Conservation (phyloP, 2,888 invertebrate species). For the Trichogramma evanescens region DNA sequence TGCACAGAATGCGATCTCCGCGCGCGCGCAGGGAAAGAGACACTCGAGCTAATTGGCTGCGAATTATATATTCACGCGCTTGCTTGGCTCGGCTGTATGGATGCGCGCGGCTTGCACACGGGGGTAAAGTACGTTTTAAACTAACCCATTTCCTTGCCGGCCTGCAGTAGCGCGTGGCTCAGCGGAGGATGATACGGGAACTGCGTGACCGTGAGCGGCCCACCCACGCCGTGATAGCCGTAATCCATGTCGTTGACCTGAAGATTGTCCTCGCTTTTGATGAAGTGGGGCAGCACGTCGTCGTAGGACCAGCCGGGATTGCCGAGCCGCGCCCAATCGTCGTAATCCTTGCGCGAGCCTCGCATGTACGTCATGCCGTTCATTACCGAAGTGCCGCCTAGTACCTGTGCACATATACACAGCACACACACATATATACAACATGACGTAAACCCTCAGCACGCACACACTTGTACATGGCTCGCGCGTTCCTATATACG, state of each 20-base stretch:
- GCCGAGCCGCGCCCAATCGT: slow-evolving; percentile 79
- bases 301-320: slow-evolving; percentile 85
- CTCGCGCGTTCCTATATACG: too few species aligned
- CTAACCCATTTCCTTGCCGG: slow-evolving; percentile 68
- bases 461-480: too few species aligned
- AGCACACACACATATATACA: too few species aligned
- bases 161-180: slow-evolving; percentile 70
- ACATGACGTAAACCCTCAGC: too few species aligned
- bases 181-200: slow-evolving; percentile 83
- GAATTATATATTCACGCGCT: too few species aligned
- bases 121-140: neutral
- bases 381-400: slow-evolving; percentile 87
- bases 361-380: slow-evolving; percentile 96
- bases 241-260: slow-evolving; percentile 64
- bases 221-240: slow-evolving; percentile 72
- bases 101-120: too few species aligned
- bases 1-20: too few species aligned
- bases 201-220: slow-evolving; percentile 69
- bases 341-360: slow-evolving; percentile 79
- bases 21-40: too few species aligned
- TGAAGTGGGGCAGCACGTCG: slow-evolving; percentile 83
- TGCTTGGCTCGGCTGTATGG: too few species aligned
- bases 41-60: too few species aligned
- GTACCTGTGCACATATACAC: slow-evolving; percentile 51
- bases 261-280: slow-evolving; percentile 78